Conservation (phyloP, 2,113 vertebrate species). For the Ictidomys tridecemlineatus region DNA sequence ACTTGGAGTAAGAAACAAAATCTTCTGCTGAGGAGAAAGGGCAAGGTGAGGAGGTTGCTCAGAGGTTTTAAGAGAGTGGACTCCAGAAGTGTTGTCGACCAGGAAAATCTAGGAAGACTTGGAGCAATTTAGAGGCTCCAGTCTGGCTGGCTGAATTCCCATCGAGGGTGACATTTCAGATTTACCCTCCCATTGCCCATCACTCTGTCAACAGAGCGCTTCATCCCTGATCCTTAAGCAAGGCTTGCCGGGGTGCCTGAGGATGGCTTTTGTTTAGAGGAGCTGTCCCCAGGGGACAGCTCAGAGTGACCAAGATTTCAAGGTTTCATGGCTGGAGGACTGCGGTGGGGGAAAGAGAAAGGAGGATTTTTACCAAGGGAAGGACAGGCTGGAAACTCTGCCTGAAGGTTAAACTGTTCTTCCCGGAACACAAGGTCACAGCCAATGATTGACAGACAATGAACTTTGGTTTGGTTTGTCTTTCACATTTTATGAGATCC, state of each 20-base stretch:
- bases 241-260: background rate
- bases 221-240: background rate
- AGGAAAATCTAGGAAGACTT: background rate
- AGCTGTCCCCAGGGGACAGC: background rate
- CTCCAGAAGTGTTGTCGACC: background rate
- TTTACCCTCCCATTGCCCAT: background rate
- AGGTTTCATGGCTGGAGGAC: background rate
- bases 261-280: background rate
- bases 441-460: background rate
- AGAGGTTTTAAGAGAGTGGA: background rate
- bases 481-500: background rate
- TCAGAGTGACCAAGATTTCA: background rate
- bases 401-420: background rate
- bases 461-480: background rate
- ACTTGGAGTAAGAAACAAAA: background rate
- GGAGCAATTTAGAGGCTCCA: conserved; percentile 44
- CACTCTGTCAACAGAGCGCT: background rate
- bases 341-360: background rate
- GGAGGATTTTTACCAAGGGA: background rate
- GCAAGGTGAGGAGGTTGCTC: background rate
- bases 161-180: background rate
- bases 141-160: conserved; percentile 40
- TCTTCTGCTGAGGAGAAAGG: background rate
- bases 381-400: background rate
- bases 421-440: background rate